Conservation (phyloP, 2,797 vertebrate species). For the Melanotaenia trifasciata region DNA sequence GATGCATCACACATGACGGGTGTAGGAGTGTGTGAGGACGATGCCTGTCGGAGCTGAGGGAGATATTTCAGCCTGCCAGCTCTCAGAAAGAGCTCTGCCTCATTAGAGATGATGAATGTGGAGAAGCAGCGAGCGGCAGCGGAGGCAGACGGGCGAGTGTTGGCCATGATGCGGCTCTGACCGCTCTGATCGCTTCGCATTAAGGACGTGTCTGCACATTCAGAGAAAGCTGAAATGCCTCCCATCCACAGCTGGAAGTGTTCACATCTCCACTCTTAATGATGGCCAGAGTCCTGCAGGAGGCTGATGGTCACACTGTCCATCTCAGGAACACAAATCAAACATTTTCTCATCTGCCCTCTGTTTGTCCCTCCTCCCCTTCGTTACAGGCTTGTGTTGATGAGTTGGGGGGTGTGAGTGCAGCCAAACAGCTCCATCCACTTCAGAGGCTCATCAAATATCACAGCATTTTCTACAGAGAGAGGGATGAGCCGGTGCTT, state of each 20-base stretch:
- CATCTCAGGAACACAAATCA: not conserved
- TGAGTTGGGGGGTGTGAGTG: conserved; percentile 18
- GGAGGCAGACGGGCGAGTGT: not conserved
- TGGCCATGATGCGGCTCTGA: not conserved
- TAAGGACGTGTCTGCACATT: not conserved
- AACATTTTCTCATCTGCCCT: not conserved
- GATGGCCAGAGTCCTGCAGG: not conserved
- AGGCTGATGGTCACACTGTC: not conserved
- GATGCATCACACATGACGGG: conserved; percentile 22
- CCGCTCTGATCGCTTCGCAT: not conserved
- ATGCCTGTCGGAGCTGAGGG: conserved; percentile 6
- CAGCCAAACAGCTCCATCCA: conserved; percentile 6
- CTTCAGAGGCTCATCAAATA: conserved; percentile 53
- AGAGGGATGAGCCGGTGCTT: conserved; percentile 26
- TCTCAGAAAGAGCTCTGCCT: conserved; percentile 33
- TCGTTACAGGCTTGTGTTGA: conserved; percentile 44
- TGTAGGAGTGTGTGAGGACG: conserved; percentile 18
- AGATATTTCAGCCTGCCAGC: conserved; percentile 11
- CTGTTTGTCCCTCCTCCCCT: conserved; percentile 20
- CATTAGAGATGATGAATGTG: conserved; percentile 59
- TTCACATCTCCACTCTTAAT: not conserved
- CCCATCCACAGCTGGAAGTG: not conserved
- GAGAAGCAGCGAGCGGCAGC: not conserved
- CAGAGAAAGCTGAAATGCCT: not conserved
- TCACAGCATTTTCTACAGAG: conserved; percentile 35